Evolutionary conservation across 2,113 vertebrate species (phyloP).

Genomic region (Oncorhynchus mykiss): DNA sequence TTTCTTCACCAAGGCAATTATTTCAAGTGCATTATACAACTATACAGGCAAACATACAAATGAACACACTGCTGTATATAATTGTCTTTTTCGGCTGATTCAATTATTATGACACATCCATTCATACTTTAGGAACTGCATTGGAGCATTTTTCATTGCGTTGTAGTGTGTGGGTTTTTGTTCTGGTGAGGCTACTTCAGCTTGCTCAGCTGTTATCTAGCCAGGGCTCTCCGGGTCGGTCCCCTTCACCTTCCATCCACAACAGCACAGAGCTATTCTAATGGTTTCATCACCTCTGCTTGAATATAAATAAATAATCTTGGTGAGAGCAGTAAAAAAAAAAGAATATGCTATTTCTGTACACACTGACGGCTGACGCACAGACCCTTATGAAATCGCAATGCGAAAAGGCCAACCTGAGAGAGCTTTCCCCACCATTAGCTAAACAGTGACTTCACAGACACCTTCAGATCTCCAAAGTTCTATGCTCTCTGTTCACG

Average conservation of each 20-base stretch:
- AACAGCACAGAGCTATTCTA: neutral
- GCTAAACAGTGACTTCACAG: slow-evolving; percentile 13
- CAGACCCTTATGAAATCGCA: slow-evolving; percentile 56
- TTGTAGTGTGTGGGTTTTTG: neutral
- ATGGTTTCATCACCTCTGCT: slow-evolving; percentile 56
- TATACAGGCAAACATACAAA: too few species aligned
- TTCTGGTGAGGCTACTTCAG: neutral
- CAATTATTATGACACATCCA: neutral
- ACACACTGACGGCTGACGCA: slow-evolving; percentile 21
- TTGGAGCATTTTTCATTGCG: slow-evolving; percentile 1
- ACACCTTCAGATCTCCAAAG: neutral
- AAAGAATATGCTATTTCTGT: slow-evolving; percentile 52
- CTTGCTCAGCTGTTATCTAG: neutral
- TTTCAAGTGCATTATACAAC: too few species aligned
- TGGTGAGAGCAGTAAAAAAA: slow-evolving; percentile 41
- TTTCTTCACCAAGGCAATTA: too few species aligned
- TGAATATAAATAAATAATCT: slow-evolving; percentile 63
- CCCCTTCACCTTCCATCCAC: neutral
- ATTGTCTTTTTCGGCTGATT: neutral
- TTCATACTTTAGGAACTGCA: neutral
- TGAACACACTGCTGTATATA: neutral
- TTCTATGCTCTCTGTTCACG: neutral
- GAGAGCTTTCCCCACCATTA: slow-evolving; percentile 22
- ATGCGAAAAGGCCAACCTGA: slow-evolving; percentile 37
- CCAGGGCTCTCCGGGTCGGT: neutral